Evolutionary conservation across 2,888 invertebrate genomes (phyloP).

Genomic region (Leistus spinibarbis): DNA sequence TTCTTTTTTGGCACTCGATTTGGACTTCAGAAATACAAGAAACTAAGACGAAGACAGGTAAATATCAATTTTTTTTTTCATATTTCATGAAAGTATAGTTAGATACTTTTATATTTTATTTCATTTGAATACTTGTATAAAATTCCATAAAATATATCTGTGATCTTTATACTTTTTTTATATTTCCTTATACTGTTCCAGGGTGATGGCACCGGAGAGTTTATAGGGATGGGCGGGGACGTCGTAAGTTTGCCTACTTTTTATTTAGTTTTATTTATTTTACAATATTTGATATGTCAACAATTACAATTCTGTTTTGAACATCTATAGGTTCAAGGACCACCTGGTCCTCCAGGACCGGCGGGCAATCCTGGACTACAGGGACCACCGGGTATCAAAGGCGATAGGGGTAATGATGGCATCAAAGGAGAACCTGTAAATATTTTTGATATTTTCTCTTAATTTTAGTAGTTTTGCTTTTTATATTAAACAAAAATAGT

Average conservation of each 20-base stretch:
- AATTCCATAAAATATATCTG: not conserved
- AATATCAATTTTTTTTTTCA: conserved; percentile 41
- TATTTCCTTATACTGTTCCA: conserved; percentile 61
- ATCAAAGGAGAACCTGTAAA: conserved; percentile 82
- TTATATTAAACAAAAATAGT: too few species aligned
- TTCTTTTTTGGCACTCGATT: conserved; percentile 48
- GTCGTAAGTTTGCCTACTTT: conserved; percentile 63
- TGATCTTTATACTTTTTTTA: not conserved
- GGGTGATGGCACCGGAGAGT: conserved; percentile 82
- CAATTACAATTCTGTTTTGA: conserved; percentile 1
- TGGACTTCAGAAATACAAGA: conserved; percentile 77
- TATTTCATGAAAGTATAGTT: conserved; percentile 4
- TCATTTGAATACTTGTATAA: conserved; percentile 7
- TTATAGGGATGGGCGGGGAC: conserved; percentile 69
- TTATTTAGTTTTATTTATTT: not conserved
- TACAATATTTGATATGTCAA: conserved; percentile 14
- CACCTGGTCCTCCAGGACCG: conserved; percentile 80
- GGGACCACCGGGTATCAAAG: conserved; percentile 85
- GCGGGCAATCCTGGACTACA: conserved; percentile 74
- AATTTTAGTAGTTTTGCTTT: conserved; percentile 15
- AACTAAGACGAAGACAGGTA: conserved; percentile 81
- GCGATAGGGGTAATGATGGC: conserved; percentile 83
- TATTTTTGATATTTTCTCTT: conserved; percentile 49
- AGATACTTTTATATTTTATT: too few species aligned
- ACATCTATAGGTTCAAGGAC: conserved; percentile 61